phyloP scores from a whole-genome alignment of 2,113 vertebrate species.

The Cololabis saira region DNA sequence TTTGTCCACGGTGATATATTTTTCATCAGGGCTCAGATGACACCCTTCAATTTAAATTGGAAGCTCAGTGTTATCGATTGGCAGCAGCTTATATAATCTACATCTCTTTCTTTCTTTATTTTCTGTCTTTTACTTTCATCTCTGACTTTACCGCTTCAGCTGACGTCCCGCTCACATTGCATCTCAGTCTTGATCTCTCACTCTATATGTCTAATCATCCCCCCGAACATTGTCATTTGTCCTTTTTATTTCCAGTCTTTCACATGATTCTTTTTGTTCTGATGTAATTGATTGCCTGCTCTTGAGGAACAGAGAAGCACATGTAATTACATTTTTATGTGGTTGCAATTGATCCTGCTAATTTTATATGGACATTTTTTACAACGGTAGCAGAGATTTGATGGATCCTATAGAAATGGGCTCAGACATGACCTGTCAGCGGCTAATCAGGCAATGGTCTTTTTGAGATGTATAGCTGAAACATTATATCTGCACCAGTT shows the following conservation, averaged over 20 bases:
- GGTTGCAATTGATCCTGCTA: conserved; percentile 43
- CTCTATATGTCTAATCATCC: conserved; percentile 13
- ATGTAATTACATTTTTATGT: conserved; percentile 55
- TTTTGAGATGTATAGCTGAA: not conserved
- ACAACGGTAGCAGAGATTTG: conserved; percentile 17
- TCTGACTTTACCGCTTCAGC: conserved; percentile 20
- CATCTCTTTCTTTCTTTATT: not conserved
- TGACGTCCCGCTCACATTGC: conserved; percentile 17
- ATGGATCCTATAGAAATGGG: conserved; percentile 8
- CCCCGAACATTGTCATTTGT: conserved; percentile 17
- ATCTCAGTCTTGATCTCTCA: conserved; percentile 14
- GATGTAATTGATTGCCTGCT: conserved; percentile 47
- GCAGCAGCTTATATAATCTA: conserved; percentile 4
- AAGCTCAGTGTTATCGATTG: conserved; percentile 32
- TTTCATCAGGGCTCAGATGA: conserved; percentile 23
- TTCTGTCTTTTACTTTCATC: conserved; percentile 18
- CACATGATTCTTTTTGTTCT: conserved; percentile 23
- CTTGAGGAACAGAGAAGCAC: conserved; percentile 33
- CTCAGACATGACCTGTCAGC: not conserved
- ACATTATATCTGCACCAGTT: too few relatives aligned
- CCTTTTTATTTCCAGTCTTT: conserved; percentile 3
- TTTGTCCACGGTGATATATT: not conserved
- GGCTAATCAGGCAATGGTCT: conserved; percentile 6
- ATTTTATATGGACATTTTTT: conserved; percentile 38
- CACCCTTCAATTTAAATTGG: conserved; percentile 22